Base-by-base conservation (phyloP, 2,797 vertebrate species). In the Xenopus petersii region DNA sequence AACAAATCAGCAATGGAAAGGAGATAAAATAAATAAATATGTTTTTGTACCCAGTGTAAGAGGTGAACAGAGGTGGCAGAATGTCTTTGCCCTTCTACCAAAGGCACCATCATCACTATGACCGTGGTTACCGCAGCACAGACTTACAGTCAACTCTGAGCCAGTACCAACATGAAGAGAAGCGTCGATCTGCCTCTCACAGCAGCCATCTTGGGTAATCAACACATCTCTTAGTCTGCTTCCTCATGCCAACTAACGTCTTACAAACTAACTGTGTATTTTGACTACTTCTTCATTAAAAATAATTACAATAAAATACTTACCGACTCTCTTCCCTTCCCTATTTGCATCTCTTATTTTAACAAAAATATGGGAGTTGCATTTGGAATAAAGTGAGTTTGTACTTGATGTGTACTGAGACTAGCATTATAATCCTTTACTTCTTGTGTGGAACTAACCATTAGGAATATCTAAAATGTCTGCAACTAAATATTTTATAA, bases 61-160 rank as follows among this genome's bases (percentile, higher is more conserved):
- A 42, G 61, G 11, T 74, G 65, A 64, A 64, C n/a, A 69, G 83
- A 83, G 85, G 83, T 86, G 73, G 30, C 91, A 92, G 67, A 84
- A 98, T 98, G 96, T 93, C 96, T 83, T 82, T 98, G 86, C 96
- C 98, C 0, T 97, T 97, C 91, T 99, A 99, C 89, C 98, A 98
- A 91, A 95, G 89, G 85, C 90, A 93, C 69, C 96, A 96, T 10
- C 91, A 92, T 77, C 95, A 97, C 87, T 99, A 97, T 63, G 95
- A 97, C 81, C 93, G 90, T 6, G 88, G 86, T 0, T 99, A 98
- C 84, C 94, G 93, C 72, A 94, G 91, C 84, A 94, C 84, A 83
- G 93, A 94, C 56, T 84, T 93, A 16, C 84, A 88, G 17, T 93
- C 93, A 73, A 91, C 93, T 11, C 55, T 93, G 81, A 97, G 93